These are phyloP conservation scores for Lycopodina hypogea DNA, from an alignment of 37 sponge, comb jelly and placozoan genomes.

Conservation along the genomic window DNA sequence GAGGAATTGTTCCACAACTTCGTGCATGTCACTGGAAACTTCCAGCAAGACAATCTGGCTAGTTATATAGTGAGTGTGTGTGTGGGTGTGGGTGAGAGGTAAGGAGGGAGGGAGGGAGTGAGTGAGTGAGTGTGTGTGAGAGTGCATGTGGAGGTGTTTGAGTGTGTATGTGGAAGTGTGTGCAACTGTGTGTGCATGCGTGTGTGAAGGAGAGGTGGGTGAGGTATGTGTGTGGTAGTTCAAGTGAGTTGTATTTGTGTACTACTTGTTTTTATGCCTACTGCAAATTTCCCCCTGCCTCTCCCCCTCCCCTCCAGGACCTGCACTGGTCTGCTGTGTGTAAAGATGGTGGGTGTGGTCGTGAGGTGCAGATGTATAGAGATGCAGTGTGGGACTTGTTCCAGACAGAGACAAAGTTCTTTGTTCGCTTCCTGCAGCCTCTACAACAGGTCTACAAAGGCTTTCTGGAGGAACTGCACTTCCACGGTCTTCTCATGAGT, in stretches of 20 bases:
- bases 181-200: background rate
- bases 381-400: constrained; percentile 62
- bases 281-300: background rate
- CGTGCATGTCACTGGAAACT: background rate
- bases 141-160: background rate
- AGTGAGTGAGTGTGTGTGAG: background rate
- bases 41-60: background rate
- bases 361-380: constrained; percentile 13
- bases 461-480: constrained; percentile 52
- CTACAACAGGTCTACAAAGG: constrained; percentile 52
- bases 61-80: background rate
- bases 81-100: too few species aligned
- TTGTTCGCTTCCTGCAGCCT: constrained; percentile 35
- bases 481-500: constrained; percentile 30
- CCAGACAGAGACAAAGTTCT: constrained; percentile 46
- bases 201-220: background rate
- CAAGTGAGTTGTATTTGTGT: too few species aligned
- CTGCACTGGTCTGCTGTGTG: constrained; percentile 43
- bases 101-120: too few species aligned
- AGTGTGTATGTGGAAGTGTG: too few species aligned
- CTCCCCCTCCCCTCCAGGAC: constrained; percentile 9
- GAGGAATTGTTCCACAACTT: background rate
- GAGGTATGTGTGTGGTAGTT: too few species aligned
- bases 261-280: background rate
- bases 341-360: background rate